Evolutionary conservation across 1,140 invertebrate genomes (phyloP).

Genomic region (Platyura marginata): DNA sequence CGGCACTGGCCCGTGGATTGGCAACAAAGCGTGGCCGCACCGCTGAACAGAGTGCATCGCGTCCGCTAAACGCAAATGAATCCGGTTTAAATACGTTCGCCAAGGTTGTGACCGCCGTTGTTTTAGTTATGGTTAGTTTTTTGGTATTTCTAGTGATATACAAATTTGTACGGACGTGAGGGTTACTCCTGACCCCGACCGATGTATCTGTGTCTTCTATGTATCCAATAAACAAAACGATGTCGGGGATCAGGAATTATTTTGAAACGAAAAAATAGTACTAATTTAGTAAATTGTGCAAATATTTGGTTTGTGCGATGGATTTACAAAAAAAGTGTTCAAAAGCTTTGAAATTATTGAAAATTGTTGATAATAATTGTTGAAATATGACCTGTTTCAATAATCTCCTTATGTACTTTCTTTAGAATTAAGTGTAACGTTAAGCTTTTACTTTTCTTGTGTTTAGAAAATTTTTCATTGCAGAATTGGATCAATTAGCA

Average conservation of each 20-base stretch:
- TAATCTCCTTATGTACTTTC: too few relatives aligned
- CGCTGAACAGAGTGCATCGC: conserved; percentile 26
- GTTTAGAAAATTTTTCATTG: too few relatives aligned
- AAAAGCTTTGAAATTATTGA: too few relatives aligned
- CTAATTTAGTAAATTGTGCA: too few relatives aligned
- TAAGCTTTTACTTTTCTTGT: too few relatives aligned
- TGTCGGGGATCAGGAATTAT: conserved; percentile 3
- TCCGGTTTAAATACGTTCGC: conserved; percentile 47
- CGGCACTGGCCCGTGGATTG: conserved; percentile 45
- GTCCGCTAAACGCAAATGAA: conserved; percentile 36
- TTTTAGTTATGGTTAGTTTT: conserved; percentile 48
- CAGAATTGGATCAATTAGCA: too few relatives aligned
- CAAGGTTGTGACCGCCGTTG: conserved; percentile 48
- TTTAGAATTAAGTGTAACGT: too few relatives aligned
- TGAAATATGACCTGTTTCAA: too few relatives aligned
- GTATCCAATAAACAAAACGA: neutral
- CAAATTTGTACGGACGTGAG: conserved; percentile 58
- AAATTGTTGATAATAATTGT: too few relatives aligned
- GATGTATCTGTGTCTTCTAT: conserved; percentile 5
- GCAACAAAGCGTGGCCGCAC: conserved; percentile 41
- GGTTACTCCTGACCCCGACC: conserved; percentile 45
- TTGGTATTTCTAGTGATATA: conserved; percentile 56
- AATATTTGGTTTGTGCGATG: too few relatives aligned
- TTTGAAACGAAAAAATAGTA: neutral
- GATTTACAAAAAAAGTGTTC: too few relatives aligned